A percentile compares a stretch with the other conserved stretches of the same genome.
Conservation (phyloP, 2,113 vertebrate genomes). For the Alouatta palliata region DNA sequence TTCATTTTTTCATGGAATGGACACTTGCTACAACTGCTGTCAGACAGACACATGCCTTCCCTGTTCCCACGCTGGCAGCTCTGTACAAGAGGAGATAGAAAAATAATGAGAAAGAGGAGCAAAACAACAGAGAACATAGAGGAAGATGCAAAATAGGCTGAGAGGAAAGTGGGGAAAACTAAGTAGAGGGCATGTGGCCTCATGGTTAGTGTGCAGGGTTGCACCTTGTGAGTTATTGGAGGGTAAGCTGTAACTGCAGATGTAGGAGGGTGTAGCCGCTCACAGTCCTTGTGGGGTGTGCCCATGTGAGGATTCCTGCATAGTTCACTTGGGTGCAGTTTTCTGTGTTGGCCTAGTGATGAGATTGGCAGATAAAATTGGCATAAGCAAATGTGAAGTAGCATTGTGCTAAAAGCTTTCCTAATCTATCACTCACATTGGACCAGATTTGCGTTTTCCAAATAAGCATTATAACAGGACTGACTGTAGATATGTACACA, state of each 20-base stretch:
- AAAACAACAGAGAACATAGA: not conserved
- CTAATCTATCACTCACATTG: not conserved
- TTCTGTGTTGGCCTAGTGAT: not conserved
- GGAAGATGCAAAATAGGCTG: not conserved
- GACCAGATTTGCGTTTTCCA: not conserved
- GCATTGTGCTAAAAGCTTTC: not conserved
- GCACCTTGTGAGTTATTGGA: not conserved
- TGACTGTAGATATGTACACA: not conserved
- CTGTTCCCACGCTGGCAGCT: accelerated
- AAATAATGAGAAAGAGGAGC: not conserved
- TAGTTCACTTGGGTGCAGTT: not conserved
- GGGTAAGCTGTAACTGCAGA: not conserved
- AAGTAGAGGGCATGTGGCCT: not conserved
- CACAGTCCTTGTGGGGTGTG: not conserved
- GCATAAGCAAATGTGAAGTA: not conserved
- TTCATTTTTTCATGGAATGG: not conserved
- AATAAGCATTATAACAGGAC: not conserved
- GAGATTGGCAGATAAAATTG: not conserved
- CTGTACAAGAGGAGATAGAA: not conserved
- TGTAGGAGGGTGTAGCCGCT: not conserved
- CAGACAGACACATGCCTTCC: not conserved
- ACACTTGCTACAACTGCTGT: not conserved
- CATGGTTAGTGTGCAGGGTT: not conserved
- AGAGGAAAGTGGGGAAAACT: not conserved
- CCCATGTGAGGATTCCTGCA: not conserved